Base-by-base conservation (phyloP, 2,888 invertebrate species). In the Lepeophtheirus nordmannii region DNA sequence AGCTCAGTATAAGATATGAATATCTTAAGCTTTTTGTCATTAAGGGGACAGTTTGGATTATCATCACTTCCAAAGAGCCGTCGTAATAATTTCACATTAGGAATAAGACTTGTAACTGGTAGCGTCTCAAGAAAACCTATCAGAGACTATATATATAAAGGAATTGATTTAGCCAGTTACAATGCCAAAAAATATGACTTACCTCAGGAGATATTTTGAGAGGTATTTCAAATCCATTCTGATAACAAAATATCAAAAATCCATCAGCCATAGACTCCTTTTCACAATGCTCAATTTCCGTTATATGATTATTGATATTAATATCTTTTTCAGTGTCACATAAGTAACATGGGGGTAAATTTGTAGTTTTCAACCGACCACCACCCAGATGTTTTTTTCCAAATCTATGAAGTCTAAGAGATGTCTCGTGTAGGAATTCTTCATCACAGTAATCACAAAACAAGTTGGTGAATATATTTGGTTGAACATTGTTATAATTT, bases 241-340 rank as follows among this genome's bases (percentile, higher is more conserved):
- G 53, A 17, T 46, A 46, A 17, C 53, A 46, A 17, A 46, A 46
- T 46, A 46, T 46, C 17, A 46, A 46, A 17, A 46, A 46, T 17
- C 53, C 53, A n/a, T 46, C 53, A 14, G 53, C 53, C 53, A 46
- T 46, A 17, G 53, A n/a, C 53, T 46, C 53, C 53, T 46, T 46
- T 46, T 46, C 53, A 14, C 17, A n/a, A 46, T 46, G 53, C 14
- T 46, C 53, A 14, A 46, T 17, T 17, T 46, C 53, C 2, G 53
- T n/a, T 14, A 46, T 46, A 46, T 46, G 53, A 14, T 46, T 46
- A 17, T 17, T 14, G 14, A 46, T 14, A 46, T 46, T 17, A 17
- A 46, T 46, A 17, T 46, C 53, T 17, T 46, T 46, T 1, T 46
- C 53, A 14, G 53, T 46, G 5, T 46, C 53, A 46, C 53, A 46